These are phyloP conservation scores for Pseudomyrmex concolor DNA, from an alignment of 1,140 invertebrate genomes.

Conservation along the genomic window DNA sequence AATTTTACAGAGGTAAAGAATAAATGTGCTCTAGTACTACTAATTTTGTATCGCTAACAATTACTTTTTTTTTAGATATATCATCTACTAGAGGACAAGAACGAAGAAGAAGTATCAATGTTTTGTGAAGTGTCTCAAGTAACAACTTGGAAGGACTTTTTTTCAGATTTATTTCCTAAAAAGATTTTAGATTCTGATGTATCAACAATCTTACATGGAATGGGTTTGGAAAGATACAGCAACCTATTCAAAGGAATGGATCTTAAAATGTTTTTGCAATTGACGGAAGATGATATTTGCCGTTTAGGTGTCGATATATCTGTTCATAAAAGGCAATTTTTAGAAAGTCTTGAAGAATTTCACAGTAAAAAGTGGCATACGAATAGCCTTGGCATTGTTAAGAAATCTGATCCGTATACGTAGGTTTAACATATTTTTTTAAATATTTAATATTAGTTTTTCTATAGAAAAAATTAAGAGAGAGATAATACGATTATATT, in stretches of 20 bases:
- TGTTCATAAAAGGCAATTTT: conserved; percentile 85
- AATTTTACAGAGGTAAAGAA: conserved; percentile 80
- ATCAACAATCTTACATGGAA: conserved; percentile 84
- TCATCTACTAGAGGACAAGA: conserved; percentile 59
- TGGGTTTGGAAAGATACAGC: conserved; percentile 85
- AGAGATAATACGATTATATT: neutral
- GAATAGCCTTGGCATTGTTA: conserved; percentile 69
- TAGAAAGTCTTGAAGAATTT: conserved; percentile 83
- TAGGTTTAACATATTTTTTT: conserved; percentile 44
- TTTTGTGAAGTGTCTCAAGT: conserved; percentile 56
- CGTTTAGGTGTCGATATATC: conserved; percentile 85
- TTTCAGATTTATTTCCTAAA: conserved; percentile 68
- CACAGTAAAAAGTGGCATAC: conserved; percentile 85
- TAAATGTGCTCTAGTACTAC: neutral
- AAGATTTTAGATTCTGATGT: conserved; percentile 74
- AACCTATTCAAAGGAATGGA: conserved; percentile 82
- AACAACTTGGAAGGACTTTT: conserved; percentile 76
- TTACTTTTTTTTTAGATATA: conserved; percentile 66
- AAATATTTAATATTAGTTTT: neutral
- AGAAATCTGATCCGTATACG: conserved; percentile 68
- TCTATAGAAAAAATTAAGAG: neutral
- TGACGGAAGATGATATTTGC: conserved; percentile 85
- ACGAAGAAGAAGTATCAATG: conserved; percentile 49
- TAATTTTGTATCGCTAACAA: neutral
- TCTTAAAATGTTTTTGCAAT: conserved; percentile 85